Evolutionary conservation across 2,113 vertebrate genomes (phyloP).

Genomic region (Aldabrachelys gigantea): DNA sequence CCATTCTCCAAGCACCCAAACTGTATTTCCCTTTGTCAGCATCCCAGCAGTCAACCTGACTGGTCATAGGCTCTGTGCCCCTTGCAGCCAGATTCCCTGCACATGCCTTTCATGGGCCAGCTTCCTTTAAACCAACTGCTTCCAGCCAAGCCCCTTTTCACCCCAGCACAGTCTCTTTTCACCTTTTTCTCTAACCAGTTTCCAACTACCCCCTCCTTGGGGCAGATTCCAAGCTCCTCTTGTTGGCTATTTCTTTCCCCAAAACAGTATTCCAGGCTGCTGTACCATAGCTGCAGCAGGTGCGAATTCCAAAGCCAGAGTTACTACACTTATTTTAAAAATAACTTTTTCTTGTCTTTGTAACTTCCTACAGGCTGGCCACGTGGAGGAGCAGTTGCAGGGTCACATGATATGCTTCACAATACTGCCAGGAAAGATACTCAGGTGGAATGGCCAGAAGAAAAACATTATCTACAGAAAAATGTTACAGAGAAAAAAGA

Average conservation of each 20-base stretch:
- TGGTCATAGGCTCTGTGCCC: neutral
- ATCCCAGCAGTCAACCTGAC: neutral
- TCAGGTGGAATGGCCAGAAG: neutral
- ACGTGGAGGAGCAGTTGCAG: neutral
- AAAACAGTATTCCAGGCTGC: neutral
- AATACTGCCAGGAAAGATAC: neutral
- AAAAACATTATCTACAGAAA: neutral
- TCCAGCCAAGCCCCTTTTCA: neutral
- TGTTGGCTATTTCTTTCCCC: neutral
- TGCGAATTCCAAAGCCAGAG: neutral
- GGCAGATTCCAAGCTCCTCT: neutral
- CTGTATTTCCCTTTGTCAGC: neutral
- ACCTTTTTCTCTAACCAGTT: neutral
- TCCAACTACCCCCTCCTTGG: neutral
- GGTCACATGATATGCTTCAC: neutral
- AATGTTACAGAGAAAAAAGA: neutral
- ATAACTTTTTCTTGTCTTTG: neutral
- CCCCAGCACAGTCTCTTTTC: neutral
- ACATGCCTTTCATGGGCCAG: neutral
- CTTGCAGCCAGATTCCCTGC: too few relatives aligned
- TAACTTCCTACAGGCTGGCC: fast-evolving
- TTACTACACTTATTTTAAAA: neutral
- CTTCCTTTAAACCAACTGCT: too few relatives aligned
- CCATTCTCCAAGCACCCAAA: neutral
- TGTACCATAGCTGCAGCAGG: neutral